These are phyloP conservation scores for Micrastur ruficollis DNA, from an alignment of 2,797 vertebrate species.

Conservation along the genomic window DNA sequence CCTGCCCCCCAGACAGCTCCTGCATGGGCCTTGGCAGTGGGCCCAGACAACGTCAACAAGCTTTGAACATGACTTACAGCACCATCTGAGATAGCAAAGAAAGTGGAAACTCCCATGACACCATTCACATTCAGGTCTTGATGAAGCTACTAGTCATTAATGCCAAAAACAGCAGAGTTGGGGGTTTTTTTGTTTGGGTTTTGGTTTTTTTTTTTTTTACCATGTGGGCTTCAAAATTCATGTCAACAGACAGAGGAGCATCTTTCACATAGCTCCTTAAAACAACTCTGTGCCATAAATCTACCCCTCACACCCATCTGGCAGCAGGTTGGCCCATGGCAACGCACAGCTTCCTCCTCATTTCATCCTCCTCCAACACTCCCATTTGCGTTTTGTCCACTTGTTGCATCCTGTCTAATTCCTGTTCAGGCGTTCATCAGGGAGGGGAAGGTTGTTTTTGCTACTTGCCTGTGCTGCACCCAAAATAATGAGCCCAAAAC, in stretches of 20 bases:
- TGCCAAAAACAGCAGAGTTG: constrained; percentile 7
- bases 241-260: background rate
- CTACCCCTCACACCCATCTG: constrained; percentile 32
- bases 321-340: background rate
- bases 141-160: constrained; percentile 18
- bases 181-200: no score
- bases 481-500: constrained; percentile 33
- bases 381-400: constrained; percentile 48
- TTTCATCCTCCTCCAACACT: constrained; percentile 52
- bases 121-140: constrained; percentile 16
- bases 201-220: background rate
- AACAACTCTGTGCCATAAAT: background rate
- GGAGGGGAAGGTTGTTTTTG: constrained; percentile 54
- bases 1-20: background rate
- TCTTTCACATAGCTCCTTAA: background rate
- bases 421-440: constrained; percentile 38
- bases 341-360: constrained; percentile 23
- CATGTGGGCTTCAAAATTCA: background rate
- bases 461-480: constrained; percentile 39
- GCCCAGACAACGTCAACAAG: background rate
- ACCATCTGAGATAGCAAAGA: background rate
- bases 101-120: constrained; percentile 25
- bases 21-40: background rate
- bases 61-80: background rate
- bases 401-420: constrained; percentile 65